These are phyloP conservation scores for Palaemon carinicauda DNA, from an alignment of 1,140 invertebrate genomes.

Conservation along the genomic window DNA sequence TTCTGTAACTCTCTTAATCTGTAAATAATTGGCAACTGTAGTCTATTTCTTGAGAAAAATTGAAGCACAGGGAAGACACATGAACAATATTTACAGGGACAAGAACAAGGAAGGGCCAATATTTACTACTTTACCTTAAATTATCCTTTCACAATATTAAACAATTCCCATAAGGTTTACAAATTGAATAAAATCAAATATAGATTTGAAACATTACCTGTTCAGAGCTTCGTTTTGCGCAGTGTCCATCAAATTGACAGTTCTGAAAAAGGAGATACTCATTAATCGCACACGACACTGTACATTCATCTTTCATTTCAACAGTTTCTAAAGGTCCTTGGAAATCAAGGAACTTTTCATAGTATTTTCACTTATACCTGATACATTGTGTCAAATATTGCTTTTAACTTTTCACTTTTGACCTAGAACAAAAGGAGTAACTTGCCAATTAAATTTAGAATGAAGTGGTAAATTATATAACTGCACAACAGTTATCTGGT, in stretches of 20 bases:
- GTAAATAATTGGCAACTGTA: neutral
- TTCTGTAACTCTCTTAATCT: conserved; percentile 77
- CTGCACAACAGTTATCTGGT: too few relatives aligned
- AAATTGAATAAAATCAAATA: neutral
- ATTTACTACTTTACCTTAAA: too few relatives aligned
- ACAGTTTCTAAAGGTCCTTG: neutral
- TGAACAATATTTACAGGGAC: neutral
- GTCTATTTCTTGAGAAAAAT: neutral
- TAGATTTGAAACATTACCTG: conserved; percentile 45
- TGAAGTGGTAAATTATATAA: too few relatives aligned
- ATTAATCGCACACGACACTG: neutral
- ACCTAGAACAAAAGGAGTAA: too few relatives aligned
- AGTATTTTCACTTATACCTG: too few relatives aligned
- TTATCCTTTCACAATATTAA: too few relatives aligned
- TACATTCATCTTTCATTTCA: neutral
- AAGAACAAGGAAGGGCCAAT: neutral
- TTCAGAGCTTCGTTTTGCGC: conserved; percentile 63
- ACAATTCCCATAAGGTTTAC: too few relatives aligned
- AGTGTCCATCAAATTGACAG: conserved; percentile 63
- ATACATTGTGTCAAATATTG: too few relatives aligned
- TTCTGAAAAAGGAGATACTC: conserved; percentile 57
- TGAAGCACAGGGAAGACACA: neutral
- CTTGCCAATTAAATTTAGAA: too few relatives aligned
- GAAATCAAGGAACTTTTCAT: too few relatives aligned
- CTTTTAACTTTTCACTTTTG: too few relatives aligned